Evolutionary conservation across 1,140 invertebrate genomes (phyloP).

Genomic region (Tetramorium parvispinum): DNA sequence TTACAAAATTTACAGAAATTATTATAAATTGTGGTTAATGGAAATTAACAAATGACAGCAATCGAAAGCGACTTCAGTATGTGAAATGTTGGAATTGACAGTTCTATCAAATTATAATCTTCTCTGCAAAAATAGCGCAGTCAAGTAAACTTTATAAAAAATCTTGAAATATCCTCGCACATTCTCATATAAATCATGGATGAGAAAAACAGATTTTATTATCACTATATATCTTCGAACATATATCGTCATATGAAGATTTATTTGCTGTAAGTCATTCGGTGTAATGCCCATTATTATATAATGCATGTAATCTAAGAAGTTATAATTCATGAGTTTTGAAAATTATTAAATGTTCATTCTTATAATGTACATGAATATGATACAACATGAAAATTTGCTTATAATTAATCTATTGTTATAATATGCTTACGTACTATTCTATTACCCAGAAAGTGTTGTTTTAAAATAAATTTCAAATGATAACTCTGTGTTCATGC

Average conservation of each 20-base stretch:
- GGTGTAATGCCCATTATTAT: constrained; percentile 44
- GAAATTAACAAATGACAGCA: constrained; percentile 45
- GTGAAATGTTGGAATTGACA: background rate
- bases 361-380: background rate
- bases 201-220: constrained; percentile 29
- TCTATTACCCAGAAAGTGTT: background rate
- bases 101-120: background rate
- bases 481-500: background rate
- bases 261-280: constrained; percentile 21
- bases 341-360: background rate
- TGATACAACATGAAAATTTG: constrained; percentile 11
- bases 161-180: background rate
- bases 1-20: constrained; percentile 31
- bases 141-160: background rate
- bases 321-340: constrained; percentile 51
- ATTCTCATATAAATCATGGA: background rate
- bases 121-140: background rate
- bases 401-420: background rate
- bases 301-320: constrained; percentile 35
- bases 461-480: constrained; percentile 2
- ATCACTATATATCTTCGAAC: constrained; percentile 5
- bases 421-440: background rate
- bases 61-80: constrained; percentile 1
- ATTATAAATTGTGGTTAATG: constrained; percentile 1
- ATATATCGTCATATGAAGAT: background rate